Evolutionary conservation across 1,140 invertebrate species (phyloP).

Genomic region (Drosophila cardini): DNA sequence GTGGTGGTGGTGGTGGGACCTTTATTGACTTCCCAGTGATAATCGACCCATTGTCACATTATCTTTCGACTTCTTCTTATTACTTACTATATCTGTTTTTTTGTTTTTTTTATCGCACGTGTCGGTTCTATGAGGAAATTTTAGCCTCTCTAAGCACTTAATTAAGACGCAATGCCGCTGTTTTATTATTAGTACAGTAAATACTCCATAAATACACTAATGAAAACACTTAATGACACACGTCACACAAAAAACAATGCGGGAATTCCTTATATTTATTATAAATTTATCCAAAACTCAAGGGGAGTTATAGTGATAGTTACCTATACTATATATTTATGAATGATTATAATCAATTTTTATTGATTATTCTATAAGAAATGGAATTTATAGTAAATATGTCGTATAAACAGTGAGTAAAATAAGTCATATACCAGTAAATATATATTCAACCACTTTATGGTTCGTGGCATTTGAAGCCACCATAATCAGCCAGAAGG

Average conservation of each 20-base stretch:
- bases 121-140: conserved; percentile 23
- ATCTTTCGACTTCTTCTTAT: conserved; percentile 36
- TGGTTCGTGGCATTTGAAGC: conserved; percentile 57
- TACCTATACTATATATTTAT: conserved; percentile 31
- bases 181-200: conserved; percentile 64
- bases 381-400: conserved; percentile 15
- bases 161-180: conserved; percentile 65
- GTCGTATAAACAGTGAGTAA: conserved; percentile 24
- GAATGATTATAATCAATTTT: not conserved
- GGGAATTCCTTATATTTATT: conserved; percentile 61
- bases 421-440: conserved; percentile 11
- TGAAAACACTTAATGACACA: conserved; percentile 70
- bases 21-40: conserved; percentile 46
- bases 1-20: conserved; percentile 26
- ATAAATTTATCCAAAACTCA: conserved; percentile 32
- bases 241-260: conserved; percentile 75
- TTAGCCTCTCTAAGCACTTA: conserved; percentile 55
- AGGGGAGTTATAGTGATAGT: conserved; percentile 30
- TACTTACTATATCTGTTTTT: conserved; percentile 25
- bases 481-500: conserved; percentile 65
- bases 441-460: conserved; percentile 61
- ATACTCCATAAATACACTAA: conserved; percentile 63
- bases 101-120: conserved; percentile 42
- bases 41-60: conserved; percentile 48
- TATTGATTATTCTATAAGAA: conserved; percentile 3